Percentiles rank a stretch among this genome's conserved stretches.
Evolutionary conservation across 35 echinoderm and acorn worm species (phyloP).

Genomic region (Lytechinus variegatus): DNA sequence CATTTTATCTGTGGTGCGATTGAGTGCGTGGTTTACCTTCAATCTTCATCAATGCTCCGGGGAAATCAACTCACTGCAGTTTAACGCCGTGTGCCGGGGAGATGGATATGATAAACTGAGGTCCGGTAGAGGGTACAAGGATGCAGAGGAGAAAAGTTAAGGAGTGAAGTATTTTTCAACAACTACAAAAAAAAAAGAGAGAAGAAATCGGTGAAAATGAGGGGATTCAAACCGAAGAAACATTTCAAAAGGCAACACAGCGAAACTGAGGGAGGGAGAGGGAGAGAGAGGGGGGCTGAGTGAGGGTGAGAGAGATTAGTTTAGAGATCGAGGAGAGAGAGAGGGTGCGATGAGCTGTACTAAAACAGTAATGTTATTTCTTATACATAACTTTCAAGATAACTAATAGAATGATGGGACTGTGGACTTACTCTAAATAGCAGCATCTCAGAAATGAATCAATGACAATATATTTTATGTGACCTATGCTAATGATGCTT

Average conservation of each 20-base stretch:
- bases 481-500: too few species aligned
- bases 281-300: background rate
- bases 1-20: constrained; percentile 1
- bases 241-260: background rate
- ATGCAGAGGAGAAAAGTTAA: too few species aligned
- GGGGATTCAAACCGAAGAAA: background rate
- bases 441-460: too few species aligned
- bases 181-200: background rate
- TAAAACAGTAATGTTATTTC: too few species aligned
- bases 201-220: background rate
- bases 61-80: background rate
- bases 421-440: too few species aligned
- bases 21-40: background rate
- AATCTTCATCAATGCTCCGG: background rate
- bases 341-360: too few species aligned
- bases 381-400: too few species aligned
- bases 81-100: background rate
- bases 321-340: too few species aligned
- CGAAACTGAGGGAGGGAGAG: background rate
- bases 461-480: too few species aligned
- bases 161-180: background rate
- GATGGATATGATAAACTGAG: background rate
- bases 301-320: too few species aligned
- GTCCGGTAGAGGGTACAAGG: background rate
- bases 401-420: too few species aligned